phyloP scores from a whole-genome alignment of 2,113 vertebrate genomes.

The Clupea harengus region DNA sequence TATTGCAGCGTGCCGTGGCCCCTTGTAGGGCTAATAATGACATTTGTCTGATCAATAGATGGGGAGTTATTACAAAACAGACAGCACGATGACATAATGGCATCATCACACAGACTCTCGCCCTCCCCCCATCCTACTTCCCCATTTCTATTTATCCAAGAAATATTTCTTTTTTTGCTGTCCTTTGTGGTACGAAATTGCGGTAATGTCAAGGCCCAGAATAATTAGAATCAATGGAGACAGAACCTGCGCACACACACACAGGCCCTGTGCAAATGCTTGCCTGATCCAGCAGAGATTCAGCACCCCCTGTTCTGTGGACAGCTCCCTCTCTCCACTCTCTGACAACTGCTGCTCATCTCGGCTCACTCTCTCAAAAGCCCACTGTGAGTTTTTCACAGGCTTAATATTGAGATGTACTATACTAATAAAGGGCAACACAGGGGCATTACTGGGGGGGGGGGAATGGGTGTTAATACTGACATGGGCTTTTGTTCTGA shows the following conservation, averaged over 20 bases:
- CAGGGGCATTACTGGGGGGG: neutral
- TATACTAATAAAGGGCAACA: neutral
- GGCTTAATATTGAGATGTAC: neutral
- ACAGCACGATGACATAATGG: constrained; percentile 44
- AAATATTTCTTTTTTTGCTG: constrained; percentile 33
- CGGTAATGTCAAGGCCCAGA: constrained; percentile 38
- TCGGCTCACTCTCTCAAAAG: neutral
- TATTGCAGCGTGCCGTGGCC: constrained; percentile 46
- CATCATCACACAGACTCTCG: constrained; percentile 7
- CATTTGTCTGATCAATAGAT: constrained; percentile 56
- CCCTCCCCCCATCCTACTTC: constrained; percentile 21
- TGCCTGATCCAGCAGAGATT: constrained; percentile 31
- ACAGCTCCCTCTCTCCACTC: constrained; percentile 27
- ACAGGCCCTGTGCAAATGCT: constrained; percentile 25
- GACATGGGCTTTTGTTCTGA: neutral
- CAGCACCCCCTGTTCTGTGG: constrained; percentile 38
- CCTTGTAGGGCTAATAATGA: constrained; percentile 55
- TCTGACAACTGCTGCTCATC: constrained; percentile 8
- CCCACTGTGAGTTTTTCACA: neutral
- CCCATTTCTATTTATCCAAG: constrained; percentile 40
- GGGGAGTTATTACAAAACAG: constrained; percentile 53
- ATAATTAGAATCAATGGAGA: constrained; percentile 47
- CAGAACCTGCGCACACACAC: constrained; percentile 25
- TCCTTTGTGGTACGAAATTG: constrained; percentile 21
- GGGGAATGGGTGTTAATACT: neutral